Evolutionary conservation across 2,797 vertebrate species (phyloP).

Genomic region (Onychomys leucogaster): DNA sequence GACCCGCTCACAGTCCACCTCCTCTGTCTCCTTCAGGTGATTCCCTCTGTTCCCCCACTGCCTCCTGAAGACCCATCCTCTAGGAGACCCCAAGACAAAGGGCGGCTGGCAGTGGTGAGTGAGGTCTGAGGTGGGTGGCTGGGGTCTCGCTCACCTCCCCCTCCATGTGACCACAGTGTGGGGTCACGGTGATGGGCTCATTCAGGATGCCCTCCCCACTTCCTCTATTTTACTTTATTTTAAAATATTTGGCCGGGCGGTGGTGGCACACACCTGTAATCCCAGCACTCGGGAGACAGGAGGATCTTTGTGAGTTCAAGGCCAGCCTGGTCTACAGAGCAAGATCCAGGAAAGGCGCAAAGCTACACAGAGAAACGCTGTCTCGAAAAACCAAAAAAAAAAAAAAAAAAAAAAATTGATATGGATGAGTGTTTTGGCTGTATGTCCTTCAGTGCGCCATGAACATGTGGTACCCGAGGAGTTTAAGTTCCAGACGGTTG

Average conservation of each 20-base stretch:
- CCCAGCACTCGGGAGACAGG: too few relatives aligned
- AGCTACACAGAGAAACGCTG: too few relatives aligned
- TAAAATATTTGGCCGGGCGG: too few relatives aligned
- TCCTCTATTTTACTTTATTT: not conserved
- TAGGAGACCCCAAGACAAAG: not conserved
- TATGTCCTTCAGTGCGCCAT: not conserved
- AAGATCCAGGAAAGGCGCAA: too few relatives aligned
- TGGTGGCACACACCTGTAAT: too few relatives aligned
- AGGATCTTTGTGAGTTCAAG: too few relatives aligned
- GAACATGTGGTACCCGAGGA: not conserved
- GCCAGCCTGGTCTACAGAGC: too few relatives aligned
- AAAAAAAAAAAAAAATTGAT: too few relatives aligned
- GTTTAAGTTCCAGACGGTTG: not conserved
- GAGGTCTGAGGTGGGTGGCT: too few relatives aligned
- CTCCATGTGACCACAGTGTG: not conserved
- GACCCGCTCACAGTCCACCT: rapidly evolving
- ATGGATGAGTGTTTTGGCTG: too few relatives aligned
- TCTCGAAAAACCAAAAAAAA: too few relatives aligned
- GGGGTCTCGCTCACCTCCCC: rapidly evolving
- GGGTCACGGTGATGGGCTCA: rapidly evolving
- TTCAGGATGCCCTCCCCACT: rapidly evolving
- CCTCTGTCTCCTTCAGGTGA: constrained; percentile 40
- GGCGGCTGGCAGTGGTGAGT: constrained; percentile 55
- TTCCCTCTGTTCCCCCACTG: not conserved
- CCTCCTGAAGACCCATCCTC: constrained; percentile 19